Evolutionary conservation across 2,888 invertebrate species (phyloP).

Genomic region (Sussaba pulchella): DNA sequence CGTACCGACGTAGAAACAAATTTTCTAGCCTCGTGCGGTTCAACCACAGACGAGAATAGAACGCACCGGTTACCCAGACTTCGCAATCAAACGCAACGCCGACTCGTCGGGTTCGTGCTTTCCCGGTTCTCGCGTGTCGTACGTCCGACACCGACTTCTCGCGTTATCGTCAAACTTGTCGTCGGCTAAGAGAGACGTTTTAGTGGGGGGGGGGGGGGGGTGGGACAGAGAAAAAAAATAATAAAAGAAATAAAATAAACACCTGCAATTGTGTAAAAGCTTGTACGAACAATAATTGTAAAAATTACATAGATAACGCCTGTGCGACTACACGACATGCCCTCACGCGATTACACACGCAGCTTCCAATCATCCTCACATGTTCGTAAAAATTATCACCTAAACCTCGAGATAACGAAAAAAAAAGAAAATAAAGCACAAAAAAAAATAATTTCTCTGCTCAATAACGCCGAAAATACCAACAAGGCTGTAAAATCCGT

Average conservation of each 20-base stretch:
- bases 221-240: not conserved
- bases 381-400: not conserved
- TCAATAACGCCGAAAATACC: too few relatives aligned
- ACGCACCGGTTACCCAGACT: conserved; percentile 76
- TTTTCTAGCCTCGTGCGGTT: conserved; percentile 57
- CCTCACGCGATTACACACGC: not conserved
- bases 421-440: not conserved
- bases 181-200: not conserved
- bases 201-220: too few relatives aligned
- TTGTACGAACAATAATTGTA: not conserved
- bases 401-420: not conserved
- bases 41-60: conserved; percentile 72
- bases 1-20: conserved; percentile 19
- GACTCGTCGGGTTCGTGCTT: conserved; percentile 32
- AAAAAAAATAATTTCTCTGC: not conserved
- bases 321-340: not conserved
- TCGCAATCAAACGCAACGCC: conserved; percentile 71
- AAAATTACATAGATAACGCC: not conserved
- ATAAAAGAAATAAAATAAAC: not conserved
- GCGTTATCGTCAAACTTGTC: conserved; percentile 11
- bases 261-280: conserved; percentile 2
- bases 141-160: not conserved
- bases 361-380: not conserved
- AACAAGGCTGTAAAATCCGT: too few relatives aligned
- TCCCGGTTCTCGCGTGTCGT: conserved; percentile 12